phyloP scores from a whole-genome alignment of 2,113 vertebrate genomes.

The Macheiramphus alcinus region DNA sequence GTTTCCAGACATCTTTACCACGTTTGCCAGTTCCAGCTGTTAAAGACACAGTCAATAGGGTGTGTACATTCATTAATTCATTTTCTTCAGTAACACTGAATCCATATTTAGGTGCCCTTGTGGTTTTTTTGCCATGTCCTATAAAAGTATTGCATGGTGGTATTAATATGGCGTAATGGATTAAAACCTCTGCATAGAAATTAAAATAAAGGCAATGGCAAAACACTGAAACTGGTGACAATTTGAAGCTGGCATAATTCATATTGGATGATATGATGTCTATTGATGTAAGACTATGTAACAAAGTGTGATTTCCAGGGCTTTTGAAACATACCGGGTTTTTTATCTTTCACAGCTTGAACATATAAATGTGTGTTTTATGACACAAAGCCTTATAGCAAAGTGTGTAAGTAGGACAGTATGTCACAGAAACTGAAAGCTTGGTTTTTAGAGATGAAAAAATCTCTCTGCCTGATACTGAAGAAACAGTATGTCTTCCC shows the following conservation, averaged over 20 bases:
- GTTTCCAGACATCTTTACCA: constrained; percentile 93
- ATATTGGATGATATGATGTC: not conserved
- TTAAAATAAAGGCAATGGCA: not conserved
- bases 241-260: not conserved
- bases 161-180: not conserved
- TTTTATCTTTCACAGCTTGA: not conserved
- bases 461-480: not conserved
- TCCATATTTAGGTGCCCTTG: not conserved
- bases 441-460: not conserved
- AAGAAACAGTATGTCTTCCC: not conserved
- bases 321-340: not conserved
- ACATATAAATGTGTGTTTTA: not conserved
- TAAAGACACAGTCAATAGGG: constrained; percentile 86
- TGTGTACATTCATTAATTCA: constrained; percentile 38
- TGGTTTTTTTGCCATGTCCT: not conserved
- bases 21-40: constrained; percentile 86
- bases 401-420: not conserved
- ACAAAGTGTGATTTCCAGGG: not conserved
- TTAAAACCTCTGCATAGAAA: not conserved
- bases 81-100: not conserved
- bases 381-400: not conserved
- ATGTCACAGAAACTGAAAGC: not conserved
- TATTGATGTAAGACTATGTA: not conserved
- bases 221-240: not conserved
- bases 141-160: not conserved